A percentile compares a stretch with the other conserved stretches of the same genome.
These are phyloP conservation scores for Phyllopteryx taeniolatus DNA, from an alignment of 2,113 vertebrate species.

Conservation along the genomic window DNA sequence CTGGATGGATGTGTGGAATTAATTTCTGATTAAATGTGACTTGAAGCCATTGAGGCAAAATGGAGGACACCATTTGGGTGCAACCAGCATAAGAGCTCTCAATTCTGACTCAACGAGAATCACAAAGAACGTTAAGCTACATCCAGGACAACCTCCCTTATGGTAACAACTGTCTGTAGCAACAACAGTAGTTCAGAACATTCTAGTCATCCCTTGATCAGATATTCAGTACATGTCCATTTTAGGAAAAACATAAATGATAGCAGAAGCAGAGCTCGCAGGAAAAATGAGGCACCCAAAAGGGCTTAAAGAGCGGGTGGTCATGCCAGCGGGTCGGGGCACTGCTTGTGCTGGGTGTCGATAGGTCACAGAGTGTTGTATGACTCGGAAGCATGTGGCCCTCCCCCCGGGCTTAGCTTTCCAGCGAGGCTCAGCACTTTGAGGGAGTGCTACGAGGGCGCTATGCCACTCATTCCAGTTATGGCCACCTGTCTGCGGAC, in stretches of 20 bases:
- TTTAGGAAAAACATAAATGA: constrained; percentile 39
- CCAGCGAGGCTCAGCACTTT: constrained; percentile 70
- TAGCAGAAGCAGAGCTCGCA: neutral
- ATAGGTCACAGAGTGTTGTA: constrained; percentile 63
- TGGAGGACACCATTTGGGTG: neutral
- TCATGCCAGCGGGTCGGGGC: constrained; percentile 30
- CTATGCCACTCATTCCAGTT: constrained; percentile 74
- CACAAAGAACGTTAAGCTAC: too few relatives aligned
- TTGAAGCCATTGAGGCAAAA: neutral
- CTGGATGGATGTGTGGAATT: too few relatives aligned
- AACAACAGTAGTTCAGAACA: too few relatives aligned
- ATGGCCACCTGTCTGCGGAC: constrained; percentile 76
- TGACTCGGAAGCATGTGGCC: constrained; percentile 68
- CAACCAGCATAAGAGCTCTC: neutral
- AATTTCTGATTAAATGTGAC: neutral
- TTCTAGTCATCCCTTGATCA: neutral
- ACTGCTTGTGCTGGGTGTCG: constrained; percentile 36
- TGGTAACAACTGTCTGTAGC: too few relatives aligned
- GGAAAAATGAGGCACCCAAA: constrained; percentile 56
- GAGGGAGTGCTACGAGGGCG: constrained; percentile 67
- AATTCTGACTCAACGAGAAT: too few relatives aligned
- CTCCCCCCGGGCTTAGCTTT: constrained; percentile 53
- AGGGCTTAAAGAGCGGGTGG: constrained; percentile 47
- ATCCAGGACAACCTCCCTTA: too few relatives aligned
- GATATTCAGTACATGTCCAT: constrained; percentile 45